Percentiles rank a stretch among this genome's conserved stretches.
phyloP scores from a whole-genome alignment of 2,888 invertebrate genomes.

The Diplazon laetatorius region DNA sequence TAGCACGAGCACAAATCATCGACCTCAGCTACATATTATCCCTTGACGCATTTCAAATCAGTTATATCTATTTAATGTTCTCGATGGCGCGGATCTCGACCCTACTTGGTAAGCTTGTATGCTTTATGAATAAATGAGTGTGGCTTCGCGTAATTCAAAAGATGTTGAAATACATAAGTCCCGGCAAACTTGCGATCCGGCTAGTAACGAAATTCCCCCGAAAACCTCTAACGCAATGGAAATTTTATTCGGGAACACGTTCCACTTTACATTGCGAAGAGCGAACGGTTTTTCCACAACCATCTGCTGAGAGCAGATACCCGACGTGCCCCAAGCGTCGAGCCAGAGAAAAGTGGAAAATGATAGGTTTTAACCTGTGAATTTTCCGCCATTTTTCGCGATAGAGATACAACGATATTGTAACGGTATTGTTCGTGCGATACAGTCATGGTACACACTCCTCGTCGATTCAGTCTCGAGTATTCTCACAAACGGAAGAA shows the following conservation, averaged over 20 bases:
- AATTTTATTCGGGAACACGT: slow-evolving; percentile 30
- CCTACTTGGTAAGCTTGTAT: background rate
- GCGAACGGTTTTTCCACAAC: slow-evolving; percentile 16
- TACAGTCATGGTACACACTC: background rate
- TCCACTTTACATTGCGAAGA: slow-evolving; percentile 5
- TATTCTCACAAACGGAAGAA: slow-evolving; percentile 3
- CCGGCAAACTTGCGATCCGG: background rate
- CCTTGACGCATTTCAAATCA: slow-evolving; percentile 1
- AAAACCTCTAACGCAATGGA: background rate
- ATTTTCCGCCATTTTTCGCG: slow-evolving; percentile 1
- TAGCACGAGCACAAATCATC: background rate
- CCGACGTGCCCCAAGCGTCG: background rate
- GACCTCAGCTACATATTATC: background rate
- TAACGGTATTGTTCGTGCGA: no score
- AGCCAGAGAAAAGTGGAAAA: background rate
- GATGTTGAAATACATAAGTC: background rate
- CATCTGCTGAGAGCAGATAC: background rate
- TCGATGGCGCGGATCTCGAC: background rate
- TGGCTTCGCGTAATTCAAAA: background rate
- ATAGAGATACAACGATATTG: background rate
- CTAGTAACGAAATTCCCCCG: slow-evolving; percentile 9
- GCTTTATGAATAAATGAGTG: background rate
- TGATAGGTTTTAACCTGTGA: background rate
- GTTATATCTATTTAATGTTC: background rate
- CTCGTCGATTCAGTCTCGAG: background rate